Base-by-base conservation (phyloP, 2,113 vertebrate genomes). In the Chaetorhynchus papuensis region DNA sequence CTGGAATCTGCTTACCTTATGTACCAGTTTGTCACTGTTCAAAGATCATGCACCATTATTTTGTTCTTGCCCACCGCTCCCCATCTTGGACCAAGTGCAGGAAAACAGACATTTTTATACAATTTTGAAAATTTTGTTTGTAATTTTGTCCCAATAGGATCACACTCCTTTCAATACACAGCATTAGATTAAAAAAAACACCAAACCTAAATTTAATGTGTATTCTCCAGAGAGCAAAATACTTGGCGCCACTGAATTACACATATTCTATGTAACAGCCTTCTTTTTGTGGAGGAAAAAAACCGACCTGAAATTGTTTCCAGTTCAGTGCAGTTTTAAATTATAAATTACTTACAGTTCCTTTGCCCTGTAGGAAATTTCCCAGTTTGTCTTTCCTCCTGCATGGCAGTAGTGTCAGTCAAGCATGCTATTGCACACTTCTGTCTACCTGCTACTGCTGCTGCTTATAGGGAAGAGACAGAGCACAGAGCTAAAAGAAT, bases 1-100 rank as follows among this genome's bases (percentile, higher is more conserved):
- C 64, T 13, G 23, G 5, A n/a, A 85, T 45, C 53, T 49, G 13
- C 15, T 44, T 5, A 13, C 5, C 30, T 1, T 6, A 37, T 0
- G 8, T 22, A 21, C 33, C 23, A 45, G 45, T 37, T 10, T 24
- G 50, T 14, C 50, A 20, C 60, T 39, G 37, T 27, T 50, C 61
- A 22, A 2, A 54, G 61, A 33, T 10, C 57, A 39, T 0, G 6
- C 24, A 37, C 31, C 12, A 2, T 27, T 42, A 6, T 47, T 61
- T 76, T 37, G 10, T 44, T 45, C 20, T 21, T 70, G 17, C 14
- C 44, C 14, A 4, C 5, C 44, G 44, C 50, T 41, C 44, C 44
- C 28, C 60, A 64, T 26, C 22, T 68, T 16, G 61, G 41, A 37
- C 12, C 8, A 33, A 65, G 72, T 35, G 10, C 66, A 66, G 23